A percentile compares a stretch with the other conserved stretches of the same genome.
These are phyloP conservation scores for Osmerus mordax DNA, from an alignment of 2,113 vertebrate species.

Conservation along the genomic window DNA sequence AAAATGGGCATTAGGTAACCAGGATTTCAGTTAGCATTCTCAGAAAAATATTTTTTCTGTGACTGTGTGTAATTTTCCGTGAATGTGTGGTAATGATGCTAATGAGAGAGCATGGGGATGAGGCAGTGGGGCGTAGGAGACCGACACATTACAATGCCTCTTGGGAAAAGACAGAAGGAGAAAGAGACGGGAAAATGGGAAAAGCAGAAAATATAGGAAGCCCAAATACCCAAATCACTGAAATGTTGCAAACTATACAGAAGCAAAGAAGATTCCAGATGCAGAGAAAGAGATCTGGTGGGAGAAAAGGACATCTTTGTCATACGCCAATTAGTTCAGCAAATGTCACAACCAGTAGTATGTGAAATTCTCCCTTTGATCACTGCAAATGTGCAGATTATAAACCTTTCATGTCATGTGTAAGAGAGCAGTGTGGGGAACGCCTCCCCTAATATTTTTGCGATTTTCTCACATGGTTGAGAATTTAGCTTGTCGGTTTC, in stretches of 20 bases:
- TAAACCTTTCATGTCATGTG: conserved; percentile 30
- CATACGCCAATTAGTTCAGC: conserved; percentile 41
- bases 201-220: too few relatives aligned
- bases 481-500: background rate
- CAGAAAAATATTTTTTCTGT: too few relatives aligned
- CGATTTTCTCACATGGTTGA: background rate
- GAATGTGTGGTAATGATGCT: background rate
- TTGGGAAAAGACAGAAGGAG: too few relatives aligned
- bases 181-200: too few relatives aligned
- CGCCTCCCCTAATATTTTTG: background rate
- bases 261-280: background rate
- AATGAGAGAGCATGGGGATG: too few relatives aligned
- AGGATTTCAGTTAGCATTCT: too few relatives aligned
- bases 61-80: too few relatives aligned
- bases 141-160: too few relatives aligned
- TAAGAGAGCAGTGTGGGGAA: conserved; percentile 1
- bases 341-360: conserved; percentile 7
- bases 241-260: too few relatives aligned
- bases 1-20: too few relatives aligned
- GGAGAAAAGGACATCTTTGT: conserved; percentile 5
- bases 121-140: too few relatives aligned
- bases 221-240: too few relatives aligned
- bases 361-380: conserved; percentile 24
- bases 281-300: conserved; percentile 22
- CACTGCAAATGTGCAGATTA: conserved; percentile 41